phyloP scores from a whole-genome alignment of 2,888 invertebrate species.

The Erebia aethiops region DNA sequence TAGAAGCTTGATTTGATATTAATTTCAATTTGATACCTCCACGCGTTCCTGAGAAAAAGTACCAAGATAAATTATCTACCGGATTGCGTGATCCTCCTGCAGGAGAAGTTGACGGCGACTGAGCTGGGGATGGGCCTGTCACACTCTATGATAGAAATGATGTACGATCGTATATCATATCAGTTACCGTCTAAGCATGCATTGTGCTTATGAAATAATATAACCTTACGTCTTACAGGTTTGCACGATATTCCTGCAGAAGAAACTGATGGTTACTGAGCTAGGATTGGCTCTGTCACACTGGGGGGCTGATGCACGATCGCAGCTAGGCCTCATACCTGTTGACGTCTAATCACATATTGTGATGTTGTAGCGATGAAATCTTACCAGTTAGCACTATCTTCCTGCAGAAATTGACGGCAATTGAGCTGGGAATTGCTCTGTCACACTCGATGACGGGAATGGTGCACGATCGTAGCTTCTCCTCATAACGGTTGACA shows the following conservation, averaged over 20 bases:
- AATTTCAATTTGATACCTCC: no score
- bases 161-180: slow-evolving; percentile 55
- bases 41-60: no score
- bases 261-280: slow-evolving; percentile 61
- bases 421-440: no score
- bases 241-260: slow-evolving; percentile 88
- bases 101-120: slow-evolving; percentile 78
- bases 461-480: slow-evolving; percentile 59
- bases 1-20: no score
- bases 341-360: slow-evolving; percentile 84
- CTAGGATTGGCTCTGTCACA: slow-evolving; percentile 45
- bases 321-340: slow-evolving; percentile 67
- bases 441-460: slow-evolving; percentile 63
- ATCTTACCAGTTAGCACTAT: slow-evolving; percentile 85
- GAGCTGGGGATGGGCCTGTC: slow-evolving; percentile 23
- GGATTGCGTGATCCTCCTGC: slow-evolving; percentile 87
- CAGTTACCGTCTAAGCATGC: slow-evolving; percentile 84
- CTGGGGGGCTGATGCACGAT: no score
- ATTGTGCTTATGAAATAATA: slow-evolving; percentile 67
- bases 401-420: slow-evolving; percentile 85
- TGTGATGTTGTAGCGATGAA: slow-evolving; percentile 63
- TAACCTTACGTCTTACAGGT: slow-evolving; percentile 79
- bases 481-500: slow-evolving; percentile 75
- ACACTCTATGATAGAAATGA: slow-evolving; percentile 69
- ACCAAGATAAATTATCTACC: slow-evolving; percentile 86